Evolutionary conservation across 2,113 vertebrate genomes (phyloP), one percentile per base, ranked within the genome.

Genomic region (Oenanthe oenanthe): DNA sequence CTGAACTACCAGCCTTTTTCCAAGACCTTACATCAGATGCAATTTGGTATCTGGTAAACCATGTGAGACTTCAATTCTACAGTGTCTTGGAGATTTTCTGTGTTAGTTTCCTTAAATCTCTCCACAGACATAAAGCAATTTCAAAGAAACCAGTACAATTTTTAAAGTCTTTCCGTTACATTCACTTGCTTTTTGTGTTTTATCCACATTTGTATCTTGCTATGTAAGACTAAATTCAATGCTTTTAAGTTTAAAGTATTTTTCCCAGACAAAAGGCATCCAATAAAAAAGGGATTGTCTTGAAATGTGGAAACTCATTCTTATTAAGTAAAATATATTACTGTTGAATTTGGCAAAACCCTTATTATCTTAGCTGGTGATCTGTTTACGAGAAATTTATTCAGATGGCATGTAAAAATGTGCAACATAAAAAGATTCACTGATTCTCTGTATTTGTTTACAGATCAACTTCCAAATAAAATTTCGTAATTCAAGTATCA

Each of bases 271-370:
- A 93, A 84, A 93, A 92, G 62, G 43, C 32, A 74, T 74, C 29
- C 31, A 80, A n/a, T 51, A 77, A 88, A 78, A 62, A 88, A 74
- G 62, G 20, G 29, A 80, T 6, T 85, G 58, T 43, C 60, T 77
- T 76, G 15, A 83, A 80, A 92, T 67, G 29, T 53, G 60, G 43
- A 93, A 93, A 85, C n/a, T 70, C 16, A 6, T 45, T 71, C 45
- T 68, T 78, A 73, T 7, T 25, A 91, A 84, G 48, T 47, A 57
- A 88, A 92, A 92, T 43, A 40, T 12, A 68, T 62, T 77, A 60
- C 18, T 91, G 79, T 45, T 95, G 91, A 88, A 91, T 81, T 95
- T 95, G 91, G 88, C 72, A 63, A 60, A 36, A 66, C 38, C 31
- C 3, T 0, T 88, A 66, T 92, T 95, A 60, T 93, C 56, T 86